These are phyloP conservation scores for Apus apus DNA, from an alignment of 2,113 vertebrate species.

Conservation along the genomic window DNA sequence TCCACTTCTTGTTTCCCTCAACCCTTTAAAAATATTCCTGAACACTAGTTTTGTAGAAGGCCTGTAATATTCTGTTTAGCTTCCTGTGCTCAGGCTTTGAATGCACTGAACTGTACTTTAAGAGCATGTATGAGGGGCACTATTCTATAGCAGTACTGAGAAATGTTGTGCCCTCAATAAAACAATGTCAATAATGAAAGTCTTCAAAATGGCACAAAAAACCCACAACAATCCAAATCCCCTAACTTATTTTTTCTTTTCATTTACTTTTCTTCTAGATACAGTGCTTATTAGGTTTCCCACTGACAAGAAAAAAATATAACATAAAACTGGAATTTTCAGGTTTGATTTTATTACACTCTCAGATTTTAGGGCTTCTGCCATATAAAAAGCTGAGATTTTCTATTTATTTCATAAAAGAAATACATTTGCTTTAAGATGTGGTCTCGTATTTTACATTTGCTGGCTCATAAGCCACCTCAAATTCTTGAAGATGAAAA, in stretches of 20 bases:
- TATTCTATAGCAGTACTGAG: not conserved
- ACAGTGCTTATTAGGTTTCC: conserved; percentile 37
- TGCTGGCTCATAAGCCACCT: conserved; percentile 36
- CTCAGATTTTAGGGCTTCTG: conserved; percentile 31
- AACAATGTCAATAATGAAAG: not conserved
- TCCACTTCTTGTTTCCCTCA: not conserved
- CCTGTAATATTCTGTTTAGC: not conserved
- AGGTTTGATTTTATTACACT: conserved; percentile 47
- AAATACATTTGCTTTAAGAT: conserved; percentile 54
- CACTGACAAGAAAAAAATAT: conserved; percentile 46
- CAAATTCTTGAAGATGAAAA: conserved; percentile 45
- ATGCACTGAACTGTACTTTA: not conserved
- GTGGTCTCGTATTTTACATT: conserved; percentile 55
- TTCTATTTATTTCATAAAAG: conserved; percentile 54
- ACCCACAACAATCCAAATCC: not conserved
- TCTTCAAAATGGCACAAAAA: not conserved
- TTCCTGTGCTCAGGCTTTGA: not conserved
- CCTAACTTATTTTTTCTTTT: not conserved
- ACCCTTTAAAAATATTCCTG: not conserved
- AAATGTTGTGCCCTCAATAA: not conserved
- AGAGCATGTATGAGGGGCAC: not conserved
- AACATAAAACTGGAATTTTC: conserved; percentile 48
- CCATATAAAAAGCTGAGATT: conserved; percentile 20
- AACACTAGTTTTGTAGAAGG: not conserved
- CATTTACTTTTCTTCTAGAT: conserved; percentile 30